Percentiles rank a stretch among this genome's conserved stretches.
These are phyloP conservation scores for Aspiorhynchus laticeps DNA, from an alignment of 2,113 vertebrate genomes.

Conservation along the genomic window DNA sequence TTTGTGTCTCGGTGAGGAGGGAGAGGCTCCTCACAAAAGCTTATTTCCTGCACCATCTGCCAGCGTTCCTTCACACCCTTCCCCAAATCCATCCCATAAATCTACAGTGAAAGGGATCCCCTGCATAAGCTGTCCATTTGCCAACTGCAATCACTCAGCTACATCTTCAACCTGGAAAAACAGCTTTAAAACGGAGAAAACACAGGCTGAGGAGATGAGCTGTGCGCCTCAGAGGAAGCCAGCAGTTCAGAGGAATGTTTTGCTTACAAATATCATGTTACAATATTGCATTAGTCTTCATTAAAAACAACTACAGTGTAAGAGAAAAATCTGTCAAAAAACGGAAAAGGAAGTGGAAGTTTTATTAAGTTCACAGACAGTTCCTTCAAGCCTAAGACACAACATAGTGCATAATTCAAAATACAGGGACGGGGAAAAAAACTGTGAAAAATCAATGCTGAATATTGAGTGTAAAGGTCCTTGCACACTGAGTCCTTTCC, in stretches of 20 bases:
- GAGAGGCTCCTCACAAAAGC: conserved; percentile 18
- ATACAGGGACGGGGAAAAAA: too few relatives aligned
- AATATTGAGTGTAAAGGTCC: too few relatives aligned
- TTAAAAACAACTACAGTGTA: too few relatives aligned
- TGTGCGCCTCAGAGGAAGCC: neutral
- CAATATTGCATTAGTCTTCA: neutral
- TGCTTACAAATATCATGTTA: neutral
- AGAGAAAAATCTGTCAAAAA: too few relatives aligned
- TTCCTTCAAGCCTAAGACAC: too few relatives aligned
- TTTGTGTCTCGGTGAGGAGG: conserved; percentile 2
- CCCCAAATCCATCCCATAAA: conserved; percentile 28
- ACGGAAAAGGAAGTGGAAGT: too few relatives aligned
- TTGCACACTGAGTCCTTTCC: too few relatives aligned
- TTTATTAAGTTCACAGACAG: too few relatives aligned
- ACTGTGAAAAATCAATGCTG: too few relatives aligned
- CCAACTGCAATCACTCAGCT: neutral
- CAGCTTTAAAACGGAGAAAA: neutral
- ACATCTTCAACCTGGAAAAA: neutral
- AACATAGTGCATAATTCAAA: too few relatives aligned
- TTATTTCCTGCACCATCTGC: conserved; percentile 41
- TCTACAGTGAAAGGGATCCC: conserved; percentile 5
- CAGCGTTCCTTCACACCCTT: neutral
- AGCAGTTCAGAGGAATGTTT: neutral
- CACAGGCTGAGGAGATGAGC: neutral
- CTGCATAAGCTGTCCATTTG: neutral